These are phyloP conservation scores for Aplochiton taeniatus DNA, from an alignment of 2,797 vertebrate species.

Conservation along the genomic window DNA sequence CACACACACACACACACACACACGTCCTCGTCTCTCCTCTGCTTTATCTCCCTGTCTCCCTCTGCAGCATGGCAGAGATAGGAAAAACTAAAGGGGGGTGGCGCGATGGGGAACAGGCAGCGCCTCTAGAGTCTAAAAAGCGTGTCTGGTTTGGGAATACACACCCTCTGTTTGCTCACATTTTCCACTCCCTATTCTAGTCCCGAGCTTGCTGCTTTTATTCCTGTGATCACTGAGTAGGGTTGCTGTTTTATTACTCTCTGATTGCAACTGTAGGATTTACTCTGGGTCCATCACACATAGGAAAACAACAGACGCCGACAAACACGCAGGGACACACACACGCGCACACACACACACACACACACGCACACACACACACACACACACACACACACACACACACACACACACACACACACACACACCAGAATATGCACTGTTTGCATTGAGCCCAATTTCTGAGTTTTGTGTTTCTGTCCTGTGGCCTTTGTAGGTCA, in stretches of 20 bases:
- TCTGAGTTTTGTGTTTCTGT: background rate
- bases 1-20: background rate
- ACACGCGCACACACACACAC: slow-evolving; percentile 1
- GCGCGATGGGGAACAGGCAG: too few relatives aligned
- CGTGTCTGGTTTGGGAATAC: too few relatives aligned
- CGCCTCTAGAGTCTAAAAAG: too few relatives aligned
- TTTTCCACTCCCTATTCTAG: too few relatives aligned
- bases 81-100: too few relatives aligned
- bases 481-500: too few relatives aligned
- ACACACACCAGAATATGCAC: background rate
- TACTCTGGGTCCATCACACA: slow-evolving; percentile 5
- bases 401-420: background rate
- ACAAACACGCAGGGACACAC: background rate
- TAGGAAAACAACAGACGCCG: slow-evolving; percentile 4
- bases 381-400: background rate
- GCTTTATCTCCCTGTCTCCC: too few relatives aligned
- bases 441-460: background rate
- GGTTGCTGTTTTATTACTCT: slow-evolving; percentile 18
- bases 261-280: slow-evolving; percentile 23
- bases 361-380: slow-evolving; percentile 3
- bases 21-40: background rate
- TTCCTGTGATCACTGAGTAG: too few relatives aligned
- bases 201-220: too few relatives aligned
- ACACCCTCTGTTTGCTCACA: too few relatives aligned
- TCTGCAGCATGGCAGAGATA: too few relatives aligned